A percentile compares a stretch with the other conserved stretches of the same genome.
Conservation (phyloP, 92 coral and sea anemone genomes). For the Montipora capitata region DNA sequence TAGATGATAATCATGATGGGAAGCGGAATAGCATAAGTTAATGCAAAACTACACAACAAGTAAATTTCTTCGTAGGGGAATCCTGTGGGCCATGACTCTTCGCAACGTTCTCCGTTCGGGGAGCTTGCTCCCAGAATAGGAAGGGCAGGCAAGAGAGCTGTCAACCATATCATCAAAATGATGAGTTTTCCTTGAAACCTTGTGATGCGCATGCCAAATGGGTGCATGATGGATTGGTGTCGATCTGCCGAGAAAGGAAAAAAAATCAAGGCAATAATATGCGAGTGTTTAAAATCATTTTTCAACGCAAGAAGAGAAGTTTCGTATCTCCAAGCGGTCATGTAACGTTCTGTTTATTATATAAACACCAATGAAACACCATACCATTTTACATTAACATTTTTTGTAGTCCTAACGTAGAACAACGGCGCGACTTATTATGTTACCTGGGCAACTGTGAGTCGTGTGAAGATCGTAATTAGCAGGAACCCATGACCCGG, state of each 20-base stretch:
- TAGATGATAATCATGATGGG: conserved; percentile 88
- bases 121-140: conserved; percentile 89
- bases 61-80: conserved; percentile 53
- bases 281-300: too few species aligned
- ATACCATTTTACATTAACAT: too few species aligned
- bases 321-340: too few species aligned
- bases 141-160: conserved; percentile 90
- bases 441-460: too few species aligned
- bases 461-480: too few species aligned
- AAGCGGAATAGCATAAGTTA: conserved; percentile 95
- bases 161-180: conserved; percentile 92
- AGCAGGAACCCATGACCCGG: too few species aligned
- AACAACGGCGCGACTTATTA: too few species aligned
- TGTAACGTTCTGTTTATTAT: too few species aligned
- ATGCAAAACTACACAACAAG: conserved; percentile 78
- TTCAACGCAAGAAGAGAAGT: too few species aligned
- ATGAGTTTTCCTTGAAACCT: conserved; percentile 87
- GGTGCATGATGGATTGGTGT: conserved; percentile 94
- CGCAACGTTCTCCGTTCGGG: conserved; percentile 49
- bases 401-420: too few species aligned
- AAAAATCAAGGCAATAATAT: not conserved
- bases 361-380: too few species aligned
- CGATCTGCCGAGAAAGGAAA: conserved; percentile 81
- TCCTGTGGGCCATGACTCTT: conserved; percentile 83
- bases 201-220: conserved; percentile 92